Percentiles rank a stretch among this genome's conserved stretches.
phyloP scores from a whole-genome alignment of 1,140 invertebrate genomes.

The Orius laevigatus region DNA sequence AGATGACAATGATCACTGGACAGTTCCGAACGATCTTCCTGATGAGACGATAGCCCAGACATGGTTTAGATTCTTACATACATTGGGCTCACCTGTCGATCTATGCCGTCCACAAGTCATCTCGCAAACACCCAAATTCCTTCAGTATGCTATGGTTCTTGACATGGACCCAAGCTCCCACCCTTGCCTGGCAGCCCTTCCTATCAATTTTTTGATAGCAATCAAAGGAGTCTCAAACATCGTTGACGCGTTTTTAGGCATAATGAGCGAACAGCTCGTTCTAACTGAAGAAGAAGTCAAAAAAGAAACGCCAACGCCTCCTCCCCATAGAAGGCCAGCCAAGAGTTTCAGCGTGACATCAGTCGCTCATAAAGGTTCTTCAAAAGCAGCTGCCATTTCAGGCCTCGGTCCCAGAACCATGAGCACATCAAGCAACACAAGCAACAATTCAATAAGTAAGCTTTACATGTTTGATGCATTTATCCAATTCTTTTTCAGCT shows the following conservation, averaged over 20 bases:
- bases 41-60: constrained; percentile 80
- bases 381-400: constrained; percentile 30
- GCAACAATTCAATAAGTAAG: constrained; percentile 11
- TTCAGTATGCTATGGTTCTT: constrained; percentile 47
- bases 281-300: constrained; percentile 14
- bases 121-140: constrained; percentile 51
- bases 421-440: constrained; percentile 8
- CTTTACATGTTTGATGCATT: no score
- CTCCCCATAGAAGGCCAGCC: constrained; percentile 62
- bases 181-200: constrained; percentile 71
- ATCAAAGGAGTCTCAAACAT: constrained; percentile 84
- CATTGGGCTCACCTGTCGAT: constrained; percentile 85
- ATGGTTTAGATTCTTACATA: constrained; percentile 88
- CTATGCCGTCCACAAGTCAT: constrained; percentile 55
- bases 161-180: constrained; percentile 78
- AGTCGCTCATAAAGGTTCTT: constrained; percentile 29
- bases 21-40: constrained; percentile 67
- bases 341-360: constrained; percentile 76
- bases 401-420: constrained; percentile 10
- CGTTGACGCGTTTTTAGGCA: constrained; percentile 76
- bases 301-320: constrained; percentile 44
- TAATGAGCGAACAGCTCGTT: constrained; percentile 14
- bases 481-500: constrained; percentile 5
- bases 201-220: constrained; percentile 81
- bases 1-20: constrained; percentile 69